These are phyloP conservation scores for Panthera leo DNA, from an alignment of 2,113 vertebrate genomes.

Conservation along the genomic window DNA sequence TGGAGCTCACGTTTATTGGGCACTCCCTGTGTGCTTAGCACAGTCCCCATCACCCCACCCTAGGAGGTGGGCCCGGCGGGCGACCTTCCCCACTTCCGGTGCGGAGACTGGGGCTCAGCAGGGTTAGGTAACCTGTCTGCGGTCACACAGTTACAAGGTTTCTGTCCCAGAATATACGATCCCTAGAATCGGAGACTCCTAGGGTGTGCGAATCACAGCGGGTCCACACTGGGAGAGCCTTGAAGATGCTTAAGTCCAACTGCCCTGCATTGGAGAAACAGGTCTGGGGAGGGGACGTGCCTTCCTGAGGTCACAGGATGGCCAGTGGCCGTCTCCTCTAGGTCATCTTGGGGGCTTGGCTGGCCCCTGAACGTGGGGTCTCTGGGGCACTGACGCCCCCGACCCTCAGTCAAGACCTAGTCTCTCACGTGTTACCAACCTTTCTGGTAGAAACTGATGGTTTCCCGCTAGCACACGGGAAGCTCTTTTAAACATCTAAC, in stretches of 20 bases:
- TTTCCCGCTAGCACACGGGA: background rate
- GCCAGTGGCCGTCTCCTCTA: background rate
- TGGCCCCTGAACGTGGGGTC: background rate
- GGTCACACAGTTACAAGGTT: background rate
- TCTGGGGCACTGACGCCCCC: background rate
- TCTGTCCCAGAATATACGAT: background rate
- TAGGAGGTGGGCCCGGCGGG: too few species aligned
- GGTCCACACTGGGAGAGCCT: background rate
- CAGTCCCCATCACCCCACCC: rapidly evolving
- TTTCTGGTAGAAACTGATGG: background rate
- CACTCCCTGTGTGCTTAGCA: background rate
- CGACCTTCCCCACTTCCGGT: background rate
- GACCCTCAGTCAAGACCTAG: background rate
- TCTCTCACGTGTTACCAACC: background rate
- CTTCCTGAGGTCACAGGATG: background rate
- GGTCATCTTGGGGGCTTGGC: background rate
- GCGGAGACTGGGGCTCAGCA: background rate
- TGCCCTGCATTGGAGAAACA: background rate
- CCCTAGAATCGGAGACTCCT: background rate
- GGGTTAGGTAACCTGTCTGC: background rate
- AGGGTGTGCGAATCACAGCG: background rate
- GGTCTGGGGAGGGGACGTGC: background rate
- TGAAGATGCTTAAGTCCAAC: background rate
- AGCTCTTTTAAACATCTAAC: background rate
- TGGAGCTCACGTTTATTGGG: rapidly evolving